Conservation (phyloP, 2,888 invertebrate genomes). For the Pyrocoelia pectoralis region DNA sequence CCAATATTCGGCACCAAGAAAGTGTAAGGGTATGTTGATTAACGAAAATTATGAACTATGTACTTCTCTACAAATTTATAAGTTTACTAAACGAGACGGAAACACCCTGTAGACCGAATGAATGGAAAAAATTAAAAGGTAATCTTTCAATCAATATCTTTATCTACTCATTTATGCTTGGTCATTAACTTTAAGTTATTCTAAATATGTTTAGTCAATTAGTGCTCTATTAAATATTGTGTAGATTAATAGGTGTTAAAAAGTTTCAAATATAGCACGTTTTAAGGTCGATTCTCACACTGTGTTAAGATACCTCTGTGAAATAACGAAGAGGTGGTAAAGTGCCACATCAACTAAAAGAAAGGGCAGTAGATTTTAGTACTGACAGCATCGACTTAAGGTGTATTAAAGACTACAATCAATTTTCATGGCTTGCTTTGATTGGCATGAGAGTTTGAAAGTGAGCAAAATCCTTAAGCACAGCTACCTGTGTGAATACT, state of each 20-base stretch:
- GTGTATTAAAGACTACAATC: conserved; percentile 29
- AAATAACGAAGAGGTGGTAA: conserved; percentile 23
- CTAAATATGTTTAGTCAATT: conserved; percentile 10
- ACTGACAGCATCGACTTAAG: conserved; percentile 25
- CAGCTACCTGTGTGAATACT: conserved; percentile 14
- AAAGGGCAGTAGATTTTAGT: conserved; percentile 16
- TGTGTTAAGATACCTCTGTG: not conserved
- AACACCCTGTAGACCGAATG: too few relatives aligned
- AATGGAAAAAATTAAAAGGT: not conserved
- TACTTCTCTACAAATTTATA: too few relatives aligned
- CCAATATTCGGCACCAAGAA: too few relatives aligned
- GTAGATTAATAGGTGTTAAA: conserved; percentile 10
- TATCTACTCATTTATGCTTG: not conserved
- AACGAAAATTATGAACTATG: too few relatives aligned
- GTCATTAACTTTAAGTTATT: conserved; percentile 4
- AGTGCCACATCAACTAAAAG: conserved; percentile 24
- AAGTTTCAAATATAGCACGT: conserved; percentile 9
- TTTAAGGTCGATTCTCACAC: conserved; percentile 8
- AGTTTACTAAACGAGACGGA: too few relatives aligned
- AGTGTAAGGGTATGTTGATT: too few relatives aligned
- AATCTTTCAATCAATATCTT: conserved; percentile 1
- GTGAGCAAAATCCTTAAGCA: conserved; percentile 11
- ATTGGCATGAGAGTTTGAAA: conserved; percentile 31
- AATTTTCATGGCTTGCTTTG: conserved; percentile 20
- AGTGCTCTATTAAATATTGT: conserved; percentile 5